These are phyloP conservation scores for Basileuterus tristriatus DNA, from an alignment of 2,797 vertebrate genomes.

Conservation along the genomic window DNA sequence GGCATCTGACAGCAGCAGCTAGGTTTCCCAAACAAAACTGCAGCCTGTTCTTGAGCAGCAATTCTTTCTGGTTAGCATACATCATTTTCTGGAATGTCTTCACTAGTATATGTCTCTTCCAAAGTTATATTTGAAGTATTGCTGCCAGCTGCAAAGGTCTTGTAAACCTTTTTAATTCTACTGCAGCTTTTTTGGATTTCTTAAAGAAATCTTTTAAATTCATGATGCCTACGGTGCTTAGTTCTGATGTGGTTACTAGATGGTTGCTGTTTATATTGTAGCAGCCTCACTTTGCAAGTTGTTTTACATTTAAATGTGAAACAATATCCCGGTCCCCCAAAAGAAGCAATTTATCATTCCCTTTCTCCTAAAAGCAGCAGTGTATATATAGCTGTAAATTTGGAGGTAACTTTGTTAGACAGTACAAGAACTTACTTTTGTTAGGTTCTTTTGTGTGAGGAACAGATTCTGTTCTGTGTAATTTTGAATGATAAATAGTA, in stretches of 20 bases:
- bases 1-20: not conserved
- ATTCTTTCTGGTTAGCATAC: not conserved
- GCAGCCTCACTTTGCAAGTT: not conserved
- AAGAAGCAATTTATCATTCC: not conserved
- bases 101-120: not conserved
- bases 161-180: not conserved
- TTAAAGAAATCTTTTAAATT: not conserved
- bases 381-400: not conserved
- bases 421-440: not conserved
- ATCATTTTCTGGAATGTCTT: not conserved
- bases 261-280: not conserved
- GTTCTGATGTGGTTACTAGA: not conserved
- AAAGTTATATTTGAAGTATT: not conserved
- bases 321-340: not conserved
- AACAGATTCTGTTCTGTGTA: not conserved
- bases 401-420: not conserved
- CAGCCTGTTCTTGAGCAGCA: not conserved
- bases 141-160: not conserved
- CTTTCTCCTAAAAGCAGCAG: not conserved
- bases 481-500: not conserved
- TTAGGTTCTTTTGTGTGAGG: not conserved
- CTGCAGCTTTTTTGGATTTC: not conserved
- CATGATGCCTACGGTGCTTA: not conserved
- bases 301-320: not conserved
- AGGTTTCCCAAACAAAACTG: not conserved